phyloP scores from a whole-genome alignment of 2,797 vertebrate genomes.

The Liasis olivaceus region DNA sequence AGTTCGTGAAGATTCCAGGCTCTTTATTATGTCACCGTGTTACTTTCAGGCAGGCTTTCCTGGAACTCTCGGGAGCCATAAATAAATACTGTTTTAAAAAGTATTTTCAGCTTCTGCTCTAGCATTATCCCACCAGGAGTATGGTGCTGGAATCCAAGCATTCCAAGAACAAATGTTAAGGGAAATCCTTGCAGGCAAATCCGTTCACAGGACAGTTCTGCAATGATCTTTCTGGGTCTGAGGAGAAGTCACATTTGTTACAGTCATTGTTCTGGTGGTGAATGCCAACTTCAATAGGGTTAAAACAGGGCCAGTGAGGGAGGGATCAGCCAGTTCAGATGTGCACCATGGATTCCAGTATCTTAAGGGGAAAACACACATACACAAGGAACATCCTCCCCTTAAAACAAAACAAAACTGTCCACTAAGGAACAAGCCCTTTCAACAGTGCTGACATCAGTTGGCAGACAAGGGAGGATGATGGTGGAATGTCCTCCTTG shows the following conservation, averaged over 20 bases:
- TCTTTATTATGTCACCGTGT: neutral
- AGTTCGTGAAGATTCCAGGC: neutral
- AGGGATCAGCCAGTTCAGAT: neutral
- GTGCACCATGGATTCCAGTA: neutral
- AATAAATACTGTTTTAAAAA: neutral
- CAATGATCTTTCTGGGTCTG: neutral
- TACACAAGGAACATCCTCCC: neutral
- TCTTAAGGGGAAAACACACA: neutral
- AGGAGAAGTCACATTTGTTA: neutral
- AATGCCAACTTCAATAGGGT: neutral
- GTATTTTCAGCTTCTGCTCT: neutral
- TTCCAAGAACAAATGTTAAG: neutral
- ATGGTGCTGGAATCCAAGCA: neutral
- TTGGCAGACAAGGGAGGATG: neutral
- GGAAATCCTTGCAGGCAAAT: neutral
- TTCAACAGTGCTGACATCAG: neutral
- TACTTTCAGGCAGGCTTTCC: neutral
- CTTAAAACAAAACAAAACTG: neutral
- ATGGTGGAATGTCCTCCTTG: neutral
- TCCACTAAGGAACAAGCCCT: neutral
- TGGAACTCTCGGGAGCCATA: neutral
- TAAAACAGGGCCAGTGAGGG: neutral
- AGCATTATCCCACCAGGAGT: neutral
- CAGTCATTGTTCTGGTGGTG: neutral
- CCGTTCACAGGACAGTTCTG: neutral